Evolutionary conservation across 2,888 invertebrate genomes (phyloP).

Genomic region (Troilus luridus): DNA sequence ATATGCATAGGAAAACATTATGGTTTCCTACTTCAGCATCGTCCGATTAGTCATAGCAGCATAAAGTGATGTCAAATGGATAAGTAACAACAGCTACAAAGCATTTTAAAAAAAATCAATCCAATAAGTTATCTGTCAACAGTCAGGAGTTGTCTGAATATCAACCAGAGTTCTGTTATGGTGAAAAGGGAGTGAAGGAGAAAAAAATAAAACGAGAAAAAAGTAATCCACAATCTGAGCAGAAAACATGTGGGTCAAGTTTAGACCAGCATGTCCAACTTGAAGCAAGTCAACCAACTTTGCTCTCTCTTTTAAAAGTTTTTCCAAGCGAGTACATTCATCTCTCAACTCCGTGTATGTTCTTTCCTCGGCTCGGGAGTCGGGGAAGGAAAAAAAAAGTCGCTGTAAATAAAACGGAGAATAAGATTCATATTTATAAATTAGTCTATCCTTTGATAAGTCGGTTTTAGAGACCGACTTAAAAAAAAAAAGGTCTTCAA

Average conservation of each 20-base stretch:
- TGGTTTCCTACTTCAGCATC: too few species aligned
- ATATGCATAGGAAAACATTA: too few species aligned
- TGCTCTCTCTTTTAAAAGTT: not conserved
- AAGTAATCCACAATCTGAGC: not conserved
- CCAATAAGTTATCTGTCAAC: not conserved
- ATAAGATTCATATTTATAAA: too few species aligned
- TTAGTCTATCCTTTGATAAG: too few species aligned
- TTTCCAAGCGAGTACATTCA: constrained; percentile 5
- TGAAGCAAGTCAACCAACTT: not conserved
- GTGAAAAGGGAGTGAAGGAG: not conserved
- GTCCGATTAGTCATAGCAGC: too few species aligned
- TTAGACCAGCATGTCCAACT: constrained; percentile 19
- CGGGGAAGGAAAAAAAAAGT: not conserved
- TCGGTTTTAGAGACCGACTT: too few species aligned
- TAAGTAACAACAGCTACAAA: too few species aligned
- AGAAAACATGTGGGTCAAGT: constrained; percentile 33
- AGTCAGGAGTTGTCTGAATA: not conserved
- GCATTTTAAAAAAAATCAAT: not conserved
- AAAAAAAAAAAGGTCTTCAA: too few species aligned
- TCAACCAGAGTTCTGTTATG: not conserved
- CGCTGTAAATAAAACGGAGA: too few species aligned
- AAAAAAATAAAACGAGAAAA: not conserved
- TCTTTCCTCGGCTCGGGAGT: not conserved
- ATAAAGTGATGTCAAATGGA: too few species aligned
- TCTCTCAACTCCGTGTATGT: not conserved